Percentiles rank a stretch among this genome's conserved stretches.
These are phyloP conservation scores for Meliscaeva auricollis DNA, from an alignment of 2,888 invertebrate species.

Conservation along the genomic window DNA sequence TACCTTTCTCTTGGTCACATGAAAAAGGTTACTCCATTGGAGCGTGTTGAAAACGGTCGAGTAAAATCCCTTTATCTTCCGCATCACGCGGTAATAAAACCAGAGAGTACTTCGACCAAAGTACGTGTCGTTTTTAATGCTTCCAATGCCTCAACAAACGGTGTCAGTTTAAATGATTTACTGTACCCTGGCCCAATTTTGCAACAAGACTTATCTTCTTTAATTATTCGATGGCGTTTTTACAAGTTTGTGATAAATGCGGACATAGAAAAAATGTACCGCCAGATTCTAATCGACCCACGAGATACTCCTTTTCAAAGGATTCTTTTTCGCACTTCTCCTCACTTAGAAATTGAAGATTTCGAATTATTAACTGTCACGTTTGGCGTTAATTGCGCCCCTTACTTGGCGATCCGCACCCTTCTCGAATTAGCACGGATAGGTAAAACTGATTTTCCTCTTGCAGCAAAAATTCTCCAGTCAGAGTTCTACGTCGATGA, in stretches of 20 bases:
- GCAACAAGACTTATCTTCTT: not conserved
- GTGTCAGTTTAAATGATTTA: not conserved
- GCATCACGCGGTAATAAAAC: slow-evolving; percentile 60
- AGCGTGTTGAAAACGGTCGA: not conserved
- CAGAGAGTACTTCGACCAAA: slow-evolving; percentile 67
- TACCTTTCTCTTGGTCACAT: slow-evolving; percentile 8
- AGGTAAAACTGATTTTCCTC: not conserved
- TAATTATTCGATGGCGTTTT: slow-evolving; percentile 51
- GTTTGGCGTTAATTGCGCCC: not conserved
- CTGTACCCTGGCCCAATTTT: slow-evolving; percentile 72
- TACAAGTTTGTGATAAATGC: slow-evolving; percentile 72
- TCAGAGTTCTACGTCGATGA: not conserved
- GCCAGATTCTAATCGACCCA: slow-evolving; percentile 66
- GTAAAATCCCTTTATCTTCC: slow-evolving; percentile 29
- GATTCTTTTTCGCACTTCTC: slow-evolving; percentile 54
- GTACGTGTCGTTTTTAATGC: slow-evolving; percentile 74
- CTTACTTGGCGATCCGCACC: slow-evolving; percentile 52
- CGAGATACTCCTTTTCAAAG: slow-evolving; percentile 40
- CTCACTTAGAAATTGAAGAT: not conserved
- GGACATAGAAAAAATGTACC: slow-evolving; percentile 77
- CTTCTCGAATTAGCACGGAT: slow-evolving; percentile 38
- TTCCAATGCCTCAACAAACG: too few species aligned
- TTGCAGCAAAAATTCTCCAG: not conserved
- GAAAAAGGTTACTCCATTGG: not conserved
- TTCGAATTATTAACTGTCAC: too few species aligned